Evolutionary conservation across 2,888 invertebrate species (phyloP).

Genomic region (Hoplodrina blanda): DNA sequence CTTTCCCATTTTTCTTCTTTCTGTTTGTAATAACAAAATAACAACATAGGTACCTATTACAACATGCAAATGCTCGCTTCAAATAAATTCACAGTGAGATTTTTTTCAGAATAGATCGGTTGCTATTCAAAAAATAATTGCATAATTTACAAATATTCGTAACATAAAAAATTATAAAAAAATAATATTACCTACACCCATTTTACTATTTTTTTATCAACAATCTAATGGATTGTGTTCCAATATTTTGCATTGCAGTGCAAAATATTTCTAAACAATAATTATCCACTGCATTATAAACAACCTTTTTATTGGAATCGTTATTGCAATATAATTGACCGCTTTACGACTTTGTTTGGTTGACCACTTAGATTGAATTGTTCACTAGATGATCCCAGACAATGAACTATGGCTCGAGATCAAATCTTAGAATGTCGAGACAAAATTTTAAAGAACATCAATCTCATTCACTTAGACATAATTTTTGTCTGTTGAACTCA

Average conservation of each 20-base stretch:
- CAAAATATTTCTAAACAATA: background rate
- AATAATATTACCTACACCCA: too few relatives aligned
- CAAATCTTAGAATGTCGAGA: constrained; percentile 12
- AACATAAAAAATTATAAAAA: too few relatives aligned
- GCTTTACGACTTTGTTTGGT: constrained; percentile 9
- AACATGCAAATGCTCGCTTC: too few relatives aligned
- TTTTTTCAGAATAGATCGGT: too few relatives aligned
- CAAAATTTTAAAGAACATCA: constrained; percentile 31
- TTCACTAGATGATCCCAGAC: constrained; percentile 22
- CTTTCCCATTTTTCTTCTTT: too few relatives aligned
- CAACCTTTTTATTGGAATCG: constrained; percentile 2
- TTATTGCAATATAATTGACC: background rate
- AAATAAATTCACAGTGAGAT: too few relatives aligned
- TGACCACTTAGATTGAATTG: constrained; percentile 39
- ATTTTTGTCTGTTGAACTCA: constrained; percentile 25
- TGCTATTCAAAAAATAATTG: too few relatives aligned
- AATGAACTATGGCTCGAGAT: background rate
- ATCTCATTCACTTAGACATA: constrained; percentile 26
- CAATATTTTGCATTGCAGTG: background rate
- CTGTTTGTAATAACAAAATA: too few relatives aligned
- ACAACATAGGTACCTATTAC: too few relatives aligned
- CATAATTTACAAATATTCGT: too few relatives aligned
- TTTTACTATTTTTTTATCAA: too few relatives aligned
- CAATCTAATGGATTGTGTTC: too few relatives aligned
- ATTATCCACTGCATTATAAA: background rate